Evolutionary conservation across 2,888 invertebrate species (phyloP).

Genomic region (Tromatobia lineatoria): DNA sequence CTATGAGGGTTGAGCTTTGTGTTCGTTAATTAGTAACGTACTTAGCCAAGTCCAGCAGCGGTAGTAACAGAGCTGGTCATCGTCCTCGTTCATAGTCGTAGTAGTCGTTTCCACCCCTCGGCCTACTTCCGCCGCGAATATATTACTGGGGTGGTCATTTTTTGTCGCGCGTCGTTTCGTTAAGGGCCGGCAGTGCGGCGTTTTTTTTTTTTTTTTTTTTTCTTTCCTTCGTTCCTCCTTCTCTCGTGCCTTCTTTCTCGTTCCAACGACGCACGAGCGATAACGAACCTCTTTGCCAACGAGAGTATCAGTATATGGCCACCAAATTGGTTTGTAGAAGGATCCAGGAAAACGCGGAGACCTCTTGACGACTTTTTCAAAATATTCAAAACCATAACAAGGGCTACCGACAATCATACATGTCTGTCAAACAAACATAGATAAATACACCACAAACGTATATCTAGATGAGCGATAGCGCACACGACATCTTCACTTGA

Average conservation of each 20-base stretch:
- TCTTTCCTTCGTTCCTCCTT: slow-evolving; percentile 4
- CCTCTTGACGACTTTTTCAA: slow-evolving; percentile 11
- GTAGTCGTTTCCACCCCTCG: slow-evolving; percentile 74
- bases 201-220: slow-evolving; percentile 41
- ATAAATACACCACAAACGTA: background rate
- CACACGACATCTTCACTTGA: slow-evolving; percentile 10
- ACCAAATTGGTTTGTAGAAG: slow-evolving; percentile 25
- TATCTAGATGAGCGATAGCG: slow-evolving; percentile 12
- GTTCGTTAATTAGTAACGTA: slow-evolving; percentile 81
- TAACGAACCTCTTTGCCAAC: slow-evolving; percentile 32
- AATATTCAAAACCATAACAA: slow-evolving; percentile 24
- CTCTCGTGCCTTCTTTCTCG: slow-evolving; percentile 3
- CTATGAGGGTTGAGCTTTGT: slow-evolving; percentile 47
- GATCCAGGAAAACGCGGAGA: slow-evolving; percentile 13
- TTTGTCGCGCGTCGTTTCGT: slow-evolving; percentile 78
- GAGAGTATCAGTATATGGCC: slow-evolving; percentile 24
- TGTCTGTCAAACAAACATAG: background rate
- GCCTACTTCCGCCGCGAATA: slow-evolving; percentile 83
- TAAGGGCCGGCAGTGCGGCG: slow-evolving; percentile 74
- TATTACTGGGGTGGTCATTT: slow-evolving; percentile 79
- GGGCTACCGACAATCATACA: background rate
- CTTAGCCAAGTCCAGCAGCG: slow-evolving; percentile 65
- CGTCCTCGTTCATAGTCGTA: slow-evolving; percentile 52
- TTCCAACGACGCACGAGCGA: background rate
- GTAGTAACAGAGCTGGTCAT: slow-evolving; percentile 66